Conservation (phyloP, 2,113 vertebrate species). For the Istiophorus platypterus region DNA sequence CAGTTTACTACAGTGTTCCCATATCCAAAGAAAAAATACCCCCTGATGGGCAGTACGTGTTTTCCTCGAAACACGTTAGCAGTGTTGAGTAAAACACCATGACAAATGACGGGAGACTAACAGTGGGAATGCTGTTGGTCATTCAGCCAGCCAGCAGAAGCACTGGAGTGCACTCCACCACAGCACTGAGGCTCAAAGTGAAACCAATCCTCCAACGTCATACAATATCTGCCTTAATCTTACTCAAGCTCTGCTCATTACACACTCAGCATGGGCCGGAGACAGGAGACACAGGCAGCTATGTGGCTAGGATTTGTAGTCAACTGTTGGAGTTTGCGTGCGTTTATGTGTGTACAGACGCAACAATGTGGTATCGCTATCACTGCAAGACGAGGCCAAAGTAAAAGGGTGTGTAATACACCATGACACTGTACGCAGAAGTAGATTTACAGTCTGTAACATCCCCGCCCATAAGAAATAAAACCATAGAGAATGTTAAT, state of each 20-base stretch:
- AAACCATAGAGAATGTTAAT: conserved; percentile 74
- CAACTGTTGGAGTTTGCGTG: conserved; percentile 43
- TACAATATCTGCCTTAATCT: conserved; percentile 78
- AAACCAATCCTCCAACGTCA: conserved; percentile 65
- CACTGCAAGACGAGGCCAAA: conserved; percentile 46
- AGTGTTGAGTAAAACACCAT: conserved; percentile 62
- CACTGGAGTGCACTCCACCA: conserved; percentile 49
- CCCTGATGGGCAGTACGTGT: conserved; percentile 56
- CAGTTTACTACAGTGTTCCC: conserved; percentile 44
- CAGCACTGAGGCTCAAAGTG: conserved; percentile 56
- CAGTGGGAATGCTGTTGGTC: conserved; percentile 68
- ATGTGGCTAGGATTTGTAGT: conserved; percentile 53
- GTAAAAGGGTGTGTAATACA: conserved; percentile 64
- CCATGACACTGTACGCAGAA: conserved; percentile 55
- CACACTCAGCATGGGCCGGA: conserved; percentile 76
- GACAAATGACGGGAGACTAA: conserved; percentile 73
- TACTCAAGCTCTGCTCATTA: conserved; percentile 76
- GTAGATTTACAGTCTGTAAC: conserved; percentile 66
- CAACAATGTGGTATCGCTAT: conserved; percentile 54
- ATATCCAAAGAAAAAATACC: conserved; percentile 53
- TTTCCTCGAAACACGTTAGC: conserved; percentile 73
- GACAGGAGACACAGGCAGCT: conserved; percentile 60
- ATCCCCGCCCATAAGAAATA: conserved; percentile 49
- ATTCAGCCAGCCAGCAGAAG: conserved; percentile 59
- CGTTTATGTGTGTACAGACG: conserved; percentile 20